Evolutionary conservation across 1,140 invertebrate genomes (phyloP).

Genomic region (Hycleus phaleratus): DNA sequence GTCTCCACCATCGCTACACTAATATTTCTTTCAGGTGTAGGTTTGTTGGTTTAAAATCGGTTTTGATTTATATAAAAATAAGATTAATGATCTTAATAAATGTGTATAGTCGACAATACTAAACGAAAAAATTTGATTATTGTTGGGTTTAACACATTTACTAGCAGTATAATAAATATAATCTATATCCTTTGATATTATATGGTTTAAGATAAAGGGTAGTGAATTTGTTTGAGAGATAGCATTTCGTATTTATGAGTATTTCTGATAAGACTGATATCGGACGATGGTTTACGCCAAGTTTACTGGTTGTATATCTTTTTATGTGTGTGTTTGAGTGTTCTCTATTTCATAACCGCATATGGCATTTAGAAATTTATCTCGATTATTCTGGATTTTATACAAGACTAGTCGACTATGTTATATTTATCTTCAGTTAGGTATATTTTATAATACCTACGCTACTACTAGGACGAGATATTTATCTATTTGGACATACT

Average conservation of each 20-base stretch:
- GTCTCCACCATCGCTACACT: no score
- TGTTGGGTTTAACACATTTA: no score
- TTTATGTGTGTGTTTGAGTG: no score
- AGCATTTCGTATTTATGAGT: constrained; percentile 13
- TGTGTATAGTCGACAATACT: no score
- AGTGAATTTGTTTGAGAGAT: constrained; percentile 18
- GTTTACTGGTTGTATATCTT: constrained; percentile 13
- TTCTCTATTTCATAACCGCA: constrained; percentile 13
- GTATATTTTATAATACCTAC: constrained; percentile 9
- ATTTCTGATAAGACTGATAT: constrained; percentile 17
- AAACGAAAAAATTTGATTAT: no score
- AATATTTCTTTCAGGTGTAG: no score
- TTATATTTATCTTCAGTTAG: constrained; percentile 10
- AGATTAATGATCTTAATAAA: no score
- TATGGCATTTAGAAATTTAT: constrained; percentile 17
- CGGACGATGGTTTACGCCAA: constrained; percentile 16
- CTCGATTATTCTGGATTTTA: constrained; percentile 16
- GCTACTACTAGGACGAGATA: not conserved
- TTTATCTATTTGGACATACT: not conserved
- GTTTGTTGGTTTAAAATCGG: no score
- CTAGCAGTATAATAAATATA: no score
- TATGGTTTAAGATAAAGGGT: constrained; percentile 12
- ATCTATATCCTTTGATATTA: constrained; percentile 5
- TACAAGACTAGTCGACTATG: constrained; percentile 9
- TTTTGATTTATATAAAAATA: no score